Evolutionary conservation across 2,797 vertebrate species (phyloP).

Genomic region (Knipowitschia caucasica): DNA sequence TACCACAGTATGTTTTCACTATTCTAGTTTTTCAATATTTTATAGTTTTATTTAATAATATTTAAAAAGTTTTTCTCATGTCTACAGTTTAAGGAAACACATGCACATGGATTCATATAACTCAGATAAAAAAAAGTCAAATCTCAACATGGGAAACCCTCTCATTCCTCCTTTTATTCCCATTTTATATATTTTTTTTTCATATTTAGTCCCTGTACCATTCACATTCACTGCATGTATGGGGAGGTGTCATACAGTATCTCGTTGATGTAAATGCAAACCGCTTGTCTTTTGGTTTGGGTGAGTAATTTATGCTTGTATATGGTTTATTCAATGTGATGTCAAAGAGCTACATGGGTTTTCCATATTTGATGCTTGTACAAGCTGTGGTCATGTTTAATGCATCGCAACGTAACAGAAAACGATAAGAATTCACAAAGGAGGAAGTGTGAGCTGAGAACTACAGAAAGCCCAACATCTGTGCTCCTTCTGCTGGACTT

Average conservation of each 20-base stretch:
- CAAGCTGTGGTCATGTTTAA: conserved; percentile 5
- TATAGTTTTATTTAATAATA: too few relatives aligned
- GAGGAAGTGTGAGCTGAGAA: neutral
- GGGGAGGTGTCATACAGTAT: too few relatives aligned
- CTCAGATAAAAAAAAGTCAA: too few relatives aligned
- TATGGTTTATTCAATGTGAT: conserved; percentile 8
- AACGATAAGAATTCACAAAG: conserved; percentile 1
- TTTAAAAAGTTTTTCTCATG: too few relatives aligned
- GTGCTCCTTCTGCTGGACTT: neutral
- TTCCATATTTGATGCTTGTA: neutral
- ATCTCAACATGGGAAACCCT: neutral
- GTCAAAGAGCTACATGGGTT: neutral
- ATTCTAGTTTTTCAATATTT: too few relatives aligned
- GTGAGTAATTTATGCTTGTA: neutral
- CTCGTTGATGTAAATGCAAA: too few relatives aligned
- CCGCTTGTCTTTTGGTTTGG: neutral
- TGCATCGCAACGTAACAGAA: neutral
- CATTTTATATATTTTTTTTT: too few relatives aligned
- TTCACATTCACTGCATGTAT: neutral
- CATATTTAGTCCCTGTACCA: neutral
- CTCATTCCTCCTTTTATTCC: too few relatives aligned
- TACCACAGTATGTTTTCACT: too few relatives aligned
- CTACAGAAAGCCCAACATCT: neutral
- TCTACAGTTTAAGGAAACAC: too few relatives aligned
- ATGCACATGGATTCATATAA: too few relatives aligned